phyloP scores from a whole-genome alignment of 2,888 invertebrate genomes.

The Oscheius sp. region DNA sequence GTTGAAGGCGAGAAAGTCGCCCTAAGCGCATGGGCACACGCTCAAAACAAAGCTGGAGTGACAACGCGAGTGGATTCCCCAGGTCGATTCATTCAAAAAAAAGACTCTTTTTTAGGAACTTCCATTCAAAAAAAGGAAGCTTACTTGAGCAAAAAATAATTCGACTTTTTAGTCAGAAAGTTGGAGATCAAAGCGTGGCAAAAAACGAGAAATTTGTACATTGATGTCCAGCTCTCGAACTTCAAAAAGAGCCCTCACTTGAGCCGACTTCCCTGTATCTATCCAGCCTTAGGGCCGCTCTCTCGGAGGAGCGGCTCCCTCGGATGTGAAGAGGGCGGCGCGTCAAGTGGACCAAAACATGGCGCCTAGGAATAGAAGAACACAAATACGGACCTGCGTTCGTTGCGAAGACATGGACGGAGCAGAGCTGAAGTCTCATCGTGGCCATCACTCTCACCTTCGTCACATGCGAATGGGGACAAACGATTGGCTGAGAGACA shows the following conservation, averaged over 20 bases:
- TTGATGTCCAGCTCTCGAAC: too few relatives aligned
- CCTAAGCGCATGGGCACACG: conserved; percentile 22
- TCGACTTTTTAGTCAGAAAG: too few relatives aligned
- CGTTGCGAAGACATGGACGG: conserved; percentile 55
- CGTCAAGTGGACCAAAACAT: conserved; percentile 30
- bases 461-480: conserved; percentile 39
- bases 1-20: conserved; percentile 24
- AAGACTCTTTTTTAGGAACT: too few relatives aligned
- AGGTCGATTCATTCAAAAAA: too few relatives aligned
- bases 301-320: conserved; percentile 17
- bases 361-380: conserved; percentile 24
- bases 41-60: conserved; percentile 17
- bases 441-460: conserved; percentile 47
- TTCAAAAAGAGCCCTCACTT: not conserved
- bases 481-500: conserved; percentile 36
- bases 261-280: not conserved
- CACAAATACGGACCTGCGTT: conserved; percentile 51
- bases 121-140: too few relatives aligned
- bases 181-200: too few relatives aligned
- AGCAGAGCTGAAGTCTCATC: conserved; percentile 55
- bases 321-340: conserved; percentile 26
- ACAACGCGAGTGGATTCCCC: not conserved
- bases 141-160: too few relatives aligned
- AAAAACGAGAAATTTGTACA: too few relatives aligned
- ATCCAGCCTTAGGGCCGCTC: not conserved